Evolutionary conservation across 2,888 invertebrate species (phyloP), one percentile per base, ranked within the genome.

Genomic region (Agriopis marginaria): DNA sequence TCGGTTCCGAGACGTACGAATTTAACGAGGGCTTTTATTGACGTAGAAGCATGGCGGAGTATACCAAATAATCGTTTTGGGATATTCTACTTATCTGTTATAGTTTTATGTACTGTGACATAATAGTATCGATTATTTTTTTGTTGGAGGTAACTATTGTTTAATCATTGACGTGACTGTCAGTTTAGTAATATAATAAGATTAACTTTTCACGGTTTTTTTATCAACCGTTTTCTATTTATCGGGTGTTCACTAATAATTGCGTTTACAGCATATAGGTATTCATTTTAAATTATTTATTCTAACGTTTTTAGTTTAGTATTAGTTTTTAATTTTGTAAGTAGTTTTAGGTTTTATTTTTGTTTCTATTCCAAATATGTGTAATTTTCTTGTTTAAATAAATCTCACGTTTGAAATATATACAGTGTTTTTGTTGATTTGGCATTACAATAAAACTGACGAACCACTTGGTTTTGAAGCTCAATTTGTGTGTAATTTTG

Each of bases 21-120:
- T 72, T 72, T 67, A 62, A 74, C 67, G 58, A 63, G 32, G 56
- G 14, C 45, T 10, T 76, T 72, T 76, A 74, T 70, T 66, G 59
- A n/a, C 61, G 50, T 56, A 61, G 61, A 47, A 64, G 42, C 68
- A 62, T 56, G 62, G 62, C 44, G n/a, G 44, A 58, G 63, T 45
- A 56, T 42, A 62, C 62, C 40, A 47, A 62, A 59, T 53, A 56
- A 69, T 51, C 32, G 45, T 45, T 53, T 54, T 7, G 14, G 56
- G 42, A 58, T 65, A 53, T 49, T 62, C 61, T 40, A 56, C 11
- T 23, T 49, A 39, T 44, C 39, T 61, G 39, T 51, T 69, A 53
- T 44, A 63, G 63, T 69, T 65, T 62, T 62, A 65, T 65, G 45
- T 23, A 14, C 40, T 49, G 7, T 62, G 55, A 50, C 49, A 61